phyloP scores from a whole-genome alignment of 1,140 invertebrate genomes.

The Anastatus disparis region DNA sequence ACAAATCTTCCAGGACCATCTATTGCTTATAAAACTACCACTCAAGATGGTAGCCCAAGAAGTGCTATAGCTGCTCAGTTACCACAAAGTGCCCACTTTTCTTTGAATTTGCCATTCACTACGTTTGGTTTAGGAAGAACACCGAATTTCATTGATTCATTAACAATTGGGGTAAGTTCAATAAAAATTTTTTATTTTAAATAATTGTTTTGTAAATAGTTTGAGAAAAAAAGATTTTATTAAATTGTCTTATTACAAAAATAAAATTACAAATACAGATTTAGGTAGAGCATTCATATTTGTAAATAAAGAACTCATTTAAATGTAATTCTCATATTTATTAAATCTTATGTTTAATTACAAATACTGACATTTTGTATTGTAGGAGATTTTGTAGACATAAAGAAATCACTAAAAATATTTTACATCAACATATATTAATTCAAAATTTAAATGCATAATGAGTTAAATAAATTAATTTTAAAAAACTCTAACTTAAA shows the following conservation, averaged over 20 bases:
- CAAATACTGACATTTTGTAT: slow-evolving; percentile 9
- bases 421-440: not conserved
- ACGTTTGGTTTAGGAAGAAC: slow-evolving; percentile 96
- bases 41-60: slow-evolving; percentile 80
- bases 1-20: slow-evolving; percentile 90
- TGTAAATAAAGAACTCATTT: slow-evolving; percentile 1
- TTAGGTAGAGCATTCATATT: no score
- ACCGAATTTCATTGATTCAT: slow-evolving; percentile 95
- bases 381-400: slow-evolving; percentile 1
- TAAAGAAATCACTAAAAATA: slow-evolving; percentile 27
- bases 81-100: slow-evolving; percentile 91
- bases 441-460: slow-evolving; percentile 21
- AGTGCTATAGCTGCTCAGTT: slow-evolving; percentile 86
- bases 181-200: slow-evolving; percentile 42
- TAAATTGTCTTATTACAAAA: not conserved
- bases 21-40: slow-evolving; percentile 87
- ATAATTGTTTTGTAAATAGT: not conserved
- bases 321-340: slow-evolving; percentile 19
- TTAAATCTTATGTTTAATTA: slow-evolving; percentile 25
- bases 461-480: slow-evolving; percentile 12
- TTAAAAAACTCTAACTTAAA: not conserved
- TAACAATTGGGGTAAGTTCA: slow-evolving; percentile 82
- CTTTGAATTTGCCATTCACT: slow-evolving; percentile 92
- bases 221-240: not conserved
- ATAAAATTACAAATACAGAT: not conserved